Conservation (phyloP, 2,888 invertebrate species). For the Platerodrilus igneus region DNA sequence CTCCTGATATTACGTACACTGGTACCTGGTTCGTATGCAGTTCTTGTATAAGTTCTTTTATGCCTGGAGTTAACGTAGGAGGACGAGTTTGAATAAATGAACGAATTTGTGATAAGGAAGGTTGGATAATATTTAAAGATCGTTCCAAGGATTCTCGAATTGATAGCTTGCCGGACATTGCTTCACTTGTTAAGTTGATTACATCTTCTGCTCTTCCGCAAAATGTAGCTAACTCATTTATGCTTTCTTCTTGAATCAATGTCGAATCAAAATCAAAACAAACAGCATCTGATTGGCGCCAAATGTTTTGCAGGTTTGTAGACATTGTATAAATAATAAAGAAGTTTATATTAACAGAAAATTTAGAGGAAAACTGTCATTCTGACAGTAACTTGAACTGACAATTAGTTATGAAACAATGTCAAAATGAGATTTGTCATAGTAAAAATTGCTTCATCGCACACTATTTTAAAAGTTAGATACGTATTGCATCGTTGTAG, state of each 20-base stretch:
- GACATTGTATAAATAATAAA: no score
- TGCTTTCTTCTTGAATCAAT: constrained; percentile 91
- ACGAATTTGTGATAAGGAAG: constrained; percentile 68
- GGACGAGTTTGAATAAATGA: constrained; percentile 73
- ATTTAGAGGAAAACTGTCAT: no score
- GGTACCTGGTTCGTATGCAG: constrained; percentile 70
- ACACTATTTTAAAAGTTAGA: no score
- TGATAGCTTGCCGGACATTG: constrained; percentile 90
- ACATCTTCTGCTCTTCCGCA: constrained; percentile 91
- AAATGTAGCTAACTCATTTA: constrained; percentile 92
- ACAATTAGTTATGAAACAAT: no score
- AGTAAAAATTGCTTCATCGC: no score
- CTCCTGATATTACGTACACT: constrained; percentile 93
- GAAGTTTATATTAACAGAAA: no score
- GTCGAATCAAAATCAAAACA: constrained; percentile 99
- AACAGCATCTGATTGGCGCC: constrained; percentile 81
- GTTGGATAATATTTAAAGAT: constrained; percentile 83
- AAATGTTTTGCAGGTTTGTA: constrained; percentile 56
- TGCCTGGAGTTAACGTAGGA: constrained; percentile 75
- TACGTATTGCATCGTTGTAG: no score
- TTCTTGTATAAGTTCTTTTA: constrained; percentile 68
- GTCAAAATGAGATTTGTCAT: no score
- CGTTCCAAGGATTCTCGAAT: constrained; percentile 83
- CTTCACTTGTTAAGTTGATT: constrained; percentile 75
- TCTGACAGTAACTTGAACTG: no score